These are phyloP conservation scores for Spermophilus dauricus DNA, from an alignment of 2,113 vertebrate species.

Conservation along the genomic window DNA sequence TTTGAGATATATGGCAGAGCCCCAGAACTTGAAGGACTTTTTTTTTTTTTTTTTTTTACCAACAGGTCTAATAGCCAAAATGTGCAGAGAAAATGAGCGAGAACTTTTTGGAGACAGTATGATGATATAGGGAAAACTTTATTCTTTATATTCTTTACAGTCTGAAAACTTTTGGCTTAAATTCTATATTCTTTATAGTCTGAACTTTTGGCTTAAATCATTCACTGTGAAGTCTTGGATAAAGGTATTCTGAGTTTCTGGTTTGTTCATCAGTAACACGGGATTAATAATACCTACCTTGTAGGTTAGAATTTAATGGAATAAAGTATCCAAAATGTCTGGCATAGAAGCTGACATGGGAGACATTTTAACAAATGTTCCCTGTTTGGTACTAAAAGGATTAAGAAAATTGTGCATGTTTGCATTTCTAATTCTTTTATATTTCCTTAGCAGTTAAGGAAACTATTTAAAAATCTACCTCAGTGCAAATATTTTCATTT, in stretches of 20 bases:
- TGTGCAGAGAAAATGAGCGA: no score
- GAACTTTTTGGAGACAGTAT: background rate
- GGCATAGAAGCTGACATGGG: background rate
- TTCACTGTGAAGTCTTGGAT: background rate
- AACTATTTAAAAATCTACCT: slow-evolving; percentile 21
- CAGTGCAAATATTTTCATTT: slow-evolving; percentile 10
- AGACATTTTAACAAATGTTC: background rate
- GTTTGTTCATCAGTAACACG: slow-evolving; percentile 26
- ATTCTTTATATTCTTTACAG: background rate
- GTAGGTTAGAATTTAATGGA: background rate
- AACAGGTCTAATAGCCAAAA: no score
- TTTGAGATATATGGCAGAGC: background rate
- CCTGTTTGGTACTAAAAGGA: background rate
- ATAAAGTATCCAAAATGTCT: background rate
- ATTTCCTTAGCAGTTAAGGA: background rate
- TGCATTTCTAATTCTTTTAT: background rate
- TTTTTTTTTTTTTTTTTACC: background rate
- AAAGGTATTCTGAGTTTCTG: background rate
- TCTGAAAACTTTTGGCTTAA: background rate
- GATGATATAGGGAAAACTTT: background rate
- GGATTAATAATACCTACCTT: background rate
- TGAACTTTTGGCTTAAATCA: background rate
- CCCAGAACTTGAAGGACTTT: background rate
- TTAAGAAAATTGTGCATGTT: background rate
- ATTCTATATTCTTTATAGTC: background rate